These are phyloP conservation scores for Myiopsitta monachus DNA, from an alignment of 2,113 vertebrate genomes.

Conservation along the genomic window DNA sequence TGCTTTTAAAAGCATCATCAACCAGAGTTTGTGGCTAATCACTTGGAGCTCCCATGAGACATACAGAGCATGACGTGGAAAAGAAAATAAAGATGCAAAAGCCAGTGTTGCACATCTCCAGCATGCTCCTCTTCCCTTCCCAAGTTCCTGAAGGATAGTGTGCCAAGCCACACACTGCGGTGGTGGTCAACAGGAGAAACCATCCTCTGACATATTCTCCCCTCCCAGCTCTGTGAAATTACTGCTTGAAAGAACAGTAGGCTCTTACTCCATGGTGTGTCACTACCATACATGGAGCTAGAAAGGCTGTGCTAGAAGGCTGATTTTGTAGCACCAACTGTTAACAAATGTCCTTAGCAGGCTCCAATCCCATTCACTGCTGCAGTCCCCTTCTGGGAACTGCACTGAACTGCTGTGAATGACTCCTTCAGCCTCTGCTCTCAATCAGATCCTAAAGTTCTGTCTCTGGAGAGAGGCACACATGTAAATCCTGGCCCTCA, in stretches of 20 bases:
- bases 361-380: not conserved
- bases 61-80: not conserved
- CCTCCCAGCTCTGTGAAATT: not conserved
- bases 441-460: not conserved
- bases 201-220: not conserved
- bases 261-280: not conserved
- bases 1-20: conserved; percentile 33
- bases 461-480: not conserved
- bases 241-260: not conserved
- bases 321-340: not conserved
- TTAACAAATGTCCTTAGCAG: not conserved
- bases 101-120: not conserved
- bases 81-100: not conserved
- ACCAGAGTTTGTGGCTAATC: not conserved
- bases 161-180: not conserved
- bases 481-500: fast-evolving
- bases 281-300: not conserved
- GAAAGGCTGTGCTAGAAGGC: not conserved
- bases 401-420: not conserved
- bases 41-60: not conserved
- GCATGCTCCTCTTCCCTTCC: not conserved
- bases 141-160: not conserved
- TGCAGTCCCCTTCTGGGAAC: not conserved
- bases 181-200: not conserved
- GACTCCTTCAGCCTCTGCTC: fast-evolving